Evolutionary conservation across 1,140 invertebrate genomes (phyloP).

Genomic region (Neodiprion pinetum): DNA sequence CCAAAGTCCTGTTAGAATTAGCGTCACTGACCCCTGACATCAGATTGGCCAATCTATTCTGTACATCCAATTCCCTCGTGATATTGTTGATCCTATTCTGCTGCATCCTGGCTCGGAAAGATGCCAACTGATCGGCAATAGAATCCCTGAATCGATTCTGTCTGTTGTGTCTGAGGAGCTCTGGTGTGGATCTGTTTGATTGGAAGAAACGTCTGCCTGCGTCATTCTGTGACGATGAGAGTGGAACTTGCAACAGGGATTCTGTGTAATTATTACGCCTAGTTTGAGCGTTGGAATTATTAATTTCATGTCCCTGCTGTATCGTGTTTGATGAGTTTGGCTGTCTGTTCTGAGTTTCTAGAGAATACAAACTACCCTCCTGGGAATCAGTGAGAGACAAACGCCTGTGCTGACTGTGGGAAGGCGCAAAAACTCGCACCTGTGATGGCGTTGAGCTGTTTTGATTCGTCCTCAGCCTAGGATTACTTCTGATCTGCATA

Average conservation of each 20-base stretch:
- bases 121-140: conserved; percentile 38
- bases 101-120: conserved; percentile 37
- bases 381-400: neutral
- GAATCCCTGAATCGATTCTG: conserved; percentile 37
- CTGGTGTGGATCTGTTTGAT: conserved; percentile 30
- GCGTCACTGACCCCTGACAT: neutral
- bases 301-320: neutral
- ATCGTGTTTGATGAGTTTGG: neutral
- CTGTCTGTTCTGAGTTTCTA: conserved; percentile 11
- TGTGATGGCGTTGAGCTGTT: too few species aligned
- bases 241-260: neutral
- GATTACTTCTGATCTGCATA: too few species aligned
- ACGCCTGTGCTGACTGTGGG: too few species aligned
- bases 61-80: conserved; percentile 28
- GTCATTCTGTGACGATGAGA: conserved; percentile 10
- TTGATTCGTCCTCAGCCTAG: too few species aligned
- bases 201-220: conserved; percentile 27
- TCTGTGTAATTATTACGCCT: neutral
- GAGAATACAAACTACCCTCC: conserved; percentile 11
- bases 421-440: too few species aligned
- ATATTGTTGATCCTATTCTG: conserved; percentile 37
- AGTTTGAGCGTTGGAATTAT: neutral
- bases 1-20: neutral
- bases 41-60: neutral
- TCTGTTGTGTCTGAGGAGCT: conserved; percentile 31